Percentiles rank a stretch among this genome's conserved stretches.
These are phyloP conservation scores for Diaperis boleti DNA, from an alignment of 2,888 invertebrate genomes.

Conservation along the genomic window DNA sequence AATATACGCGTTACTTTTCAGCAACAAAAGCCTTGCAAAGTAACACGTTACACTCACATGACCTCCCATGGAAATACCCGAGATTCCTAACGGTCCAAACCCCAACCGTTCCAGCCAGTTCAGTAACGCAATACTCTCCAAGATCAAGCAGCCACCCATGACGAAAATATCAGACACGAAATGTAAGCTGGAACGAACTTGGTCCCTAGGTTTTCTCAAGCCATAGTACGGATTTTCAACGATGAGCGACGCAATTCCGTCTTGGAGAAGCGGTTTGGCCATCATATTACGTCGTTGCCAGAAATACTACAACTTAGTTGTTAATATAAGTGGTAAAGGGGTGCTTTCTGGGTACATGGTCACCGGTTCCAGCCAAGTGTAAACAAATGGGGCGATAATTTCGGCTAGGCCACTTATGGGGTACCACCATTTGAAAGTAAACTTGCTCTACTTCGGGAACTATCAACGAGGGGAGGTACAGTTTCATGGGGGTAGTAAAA, in stretches of 20 bases:
- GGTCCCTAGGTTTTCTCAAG: conserved; percentile 86
- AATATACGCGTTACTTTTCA: too few relatives aligned
- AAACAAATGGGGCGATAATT: conserved; percentile 87
- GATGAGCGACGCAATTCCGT: conserved; percentile 93
- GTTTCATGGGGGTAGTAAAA: conserved; percentile 87
- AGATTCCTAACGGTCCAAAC: conserved; percentile 92
- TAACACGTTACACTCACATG: conserved; percentile 94
- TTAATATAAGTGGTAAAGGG: conserved; percentile 14
- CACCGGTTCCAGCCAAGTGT: conserved; percentile 97
- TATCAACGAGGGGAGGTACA: conserved; percentile 87
- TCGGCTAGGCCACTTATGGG: conserved; percentile 79
- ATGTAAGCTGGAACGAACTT: conserved; percentile 89
- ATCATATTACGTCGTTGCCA: conserved; percentile 91
- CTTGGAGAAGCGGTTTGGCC: conserved; percentile 91
- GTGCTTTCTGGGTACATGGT: conserved; percentile 78
- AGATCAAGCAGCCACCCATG: conserved; percentile 96
- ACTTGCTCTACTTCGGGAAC: conserved; percentile 86
- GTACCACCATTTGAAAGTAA: conserved; percentile 86
- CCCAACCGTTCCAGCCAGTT: conserved; percentile 95
- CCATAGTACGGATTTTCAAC: conserved; percentile 98
- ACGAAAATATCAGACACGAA: conserved; percentile 98
- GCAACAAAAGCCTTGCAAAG: too few relatives aligned
- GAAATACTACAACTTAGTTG: conserved; percentile 76
- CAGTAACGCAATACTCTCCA: conserved; percentile 91
- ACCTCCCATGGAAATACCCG: conserved; percentile 98